Evolutionary conservation across 2,113 vertebrate species (phyloP), one percentile per base, ranked within the genome.

Genomic region (Corapipo altera): DNA sequence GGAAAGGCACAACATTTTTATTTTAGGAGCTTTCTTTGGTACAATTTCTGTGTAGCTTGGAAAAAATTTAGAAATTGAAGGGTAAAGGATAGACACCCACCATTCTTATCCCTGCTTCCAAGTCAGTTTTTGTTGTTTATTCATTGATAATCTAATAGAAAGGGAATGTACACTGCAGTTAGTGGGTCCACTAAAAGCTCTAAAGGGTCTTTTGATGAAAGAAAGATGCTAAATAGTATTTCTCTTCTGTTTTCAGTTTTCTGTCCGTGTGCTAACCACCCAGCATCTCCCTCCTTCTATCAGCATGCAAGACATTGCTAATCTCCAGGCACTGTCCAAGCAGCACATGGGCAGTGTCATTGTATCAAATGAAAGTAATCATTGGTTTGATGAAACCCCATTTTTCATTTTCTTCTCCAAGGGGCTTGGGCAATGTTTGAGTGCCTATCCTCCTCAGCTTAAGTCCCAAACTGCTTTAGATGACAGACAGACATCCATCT

Each of bases 221-320:
- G 48, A 85, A 93, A 66, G 54, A 74, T 77, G 30, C 35, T 92
- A 81, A 86, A 64, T 18, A 64, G 33, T 7, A 64, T 86, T 93
- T 92, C 51, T 83, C 17, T 70, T 76, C 91, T 73, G 48, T 35
- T 91, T 57, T 92, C 86, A 89, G 43, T 76, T 93, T 90, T 92
- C 91, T 93, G 59, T 84, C 91, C 92, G 78, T 82, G 71, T 88
- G 74, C 54, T 93, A 95, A 85, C 82, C 52, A 70, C 51, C 64
- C 72, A 91, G 43, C n/a, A 48, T 55, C 33, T 80, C 64, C 69
- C 43, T 88, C 65, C 66, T 88, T 80, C 88, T 86, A 65, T 93
- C 92, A 93, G 55, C 57, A 8, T 37, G 55, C 0, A 7, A 78
- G 61, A 75, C 84, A 72, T 57, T 67, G 41, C 43, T 95, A 97